Conservation (phyloP, 2,797 vertebrate species). For the Hirundo rustica region DNA sequence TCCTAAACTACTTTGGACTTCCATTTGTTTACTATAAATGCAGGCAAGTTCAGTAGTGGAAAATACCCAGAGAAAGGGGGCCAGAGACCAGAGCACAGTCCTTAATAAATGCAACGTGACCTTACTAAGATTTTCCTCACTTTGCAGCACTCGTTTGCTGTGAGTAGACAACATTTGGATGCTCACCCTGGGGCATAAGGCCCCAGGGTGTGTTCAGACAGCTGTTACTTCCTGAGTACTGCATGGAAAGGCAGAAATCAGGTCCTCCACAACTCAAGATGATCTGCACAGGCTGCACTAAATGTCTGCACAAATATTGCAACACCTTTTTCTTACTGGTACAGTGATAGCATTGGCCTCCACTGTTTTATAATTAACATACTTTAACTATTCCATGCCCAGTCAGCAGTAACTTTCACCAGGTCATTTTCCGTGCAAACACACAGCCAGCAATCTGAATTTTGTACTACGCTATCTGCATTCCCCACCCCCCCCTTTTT, state of each 20-base stretch:
- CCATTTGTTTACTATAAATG: not conserved
- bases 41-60: not conserved
- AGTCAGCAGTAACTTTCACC: not conserved
- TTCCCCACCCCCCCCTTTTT: too few relatives aligned
- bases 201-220: not conserved
- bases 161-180: not conserved
- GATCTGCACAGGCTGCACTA: not conserved
- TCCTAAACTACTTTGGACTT: not conserved
- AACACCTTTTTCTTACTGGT: not conserved
- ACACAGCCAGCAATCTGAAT: not conserved
- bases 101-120: not conserved
- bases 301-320: not conserved
- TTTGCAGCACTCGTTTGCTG: not conserved
- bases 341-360: not conserved
- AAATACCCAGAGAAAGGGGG: not conserved
- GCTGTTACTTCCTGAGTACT: not conserved
- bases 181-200: not conserved
- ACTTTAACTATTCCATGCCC: slow-evolving; percentile 1
- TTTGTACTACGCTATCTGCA: not conserved
- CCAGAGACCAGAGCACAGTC: not conserved
- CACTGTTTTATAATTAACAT: slow-evolving; percentile 41
- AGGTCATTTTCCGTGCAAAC: slow-evolving; percentile 15
- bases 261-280: not conserved
- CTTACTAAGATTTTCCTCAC: not conserved
- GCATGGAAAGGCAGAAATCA: not conserved